These are phyloP conservation scores for Lordiphosa collinella DNA, from an alignment of 1,140 invertebrate genomes.

Conservation along the genomic window DNA sequence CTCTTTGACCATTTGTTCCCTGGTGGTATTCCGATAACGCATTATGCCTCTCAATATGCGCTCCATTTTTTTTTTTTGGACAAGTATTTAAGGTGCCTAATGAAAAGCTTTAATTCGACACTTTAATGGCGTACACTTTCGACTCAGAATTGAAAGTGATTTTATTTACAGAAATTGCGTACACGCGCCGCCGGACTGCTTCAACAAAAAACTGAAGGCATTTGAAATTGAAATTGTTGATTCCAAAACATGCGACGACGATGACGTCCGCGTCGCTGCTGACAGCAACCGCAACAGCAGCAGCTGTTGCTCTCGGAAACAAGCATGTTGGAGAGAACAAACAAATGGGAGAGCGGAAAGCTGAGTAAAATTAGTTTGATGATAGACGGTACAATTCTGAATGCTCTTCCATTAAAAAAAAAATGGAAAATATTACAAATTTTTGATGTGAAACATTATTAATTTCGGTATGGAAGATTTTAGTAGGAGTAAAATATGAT, in stretches of 20 bases:
- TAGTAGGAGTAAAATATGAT: too few relatives aligned
- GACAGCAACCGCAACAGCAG: neutral
- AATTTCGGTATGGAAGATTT: too few relatives aligned
- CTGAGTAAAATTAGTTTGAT: too few relatives aligned
- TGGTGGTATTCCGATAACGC: conserved; percentile 89
- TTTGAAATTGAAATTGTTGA: conserved; percentile 63
- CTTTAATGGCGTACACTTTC: conserved; percentile 43
- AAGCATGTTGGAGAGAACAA: neutral
- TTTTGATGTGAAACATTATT: too few relatives aligned
- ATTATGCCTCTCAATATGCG: conserved; percentile 93
- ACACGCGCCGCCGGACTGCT: conserved; percentile 15
- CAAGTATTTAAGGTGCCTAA: neutral
- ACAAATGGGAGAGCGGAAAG: too few relatives aligned
- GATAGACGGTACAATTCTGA: too few relatives aligned
- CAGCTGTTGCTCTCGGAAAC: conserved; percentile 25
- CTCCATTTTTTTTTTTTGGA: conserved; percentile 83
- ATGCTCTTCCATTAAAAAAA: too few relatives aligned
- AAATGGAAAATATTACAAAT: too few relatives aligned
- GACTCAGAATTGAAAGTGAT: conserved; percentile 26
- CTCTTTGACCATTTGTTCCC: conserved; percentile 92
- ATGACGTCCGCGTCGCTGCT: too few relatives aligned
- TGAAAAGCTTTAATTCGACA: conserved; percentile 29
- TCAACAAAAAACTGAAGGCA: conserved; percentile 29
- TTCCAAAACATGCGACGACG: conserved; percentile 56
- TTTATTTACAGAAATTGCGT: conserved; percentile 25